Conservation (phyloP, 2,888 invertebrate genomes). For the Pomacea canaliculata region DNA sequence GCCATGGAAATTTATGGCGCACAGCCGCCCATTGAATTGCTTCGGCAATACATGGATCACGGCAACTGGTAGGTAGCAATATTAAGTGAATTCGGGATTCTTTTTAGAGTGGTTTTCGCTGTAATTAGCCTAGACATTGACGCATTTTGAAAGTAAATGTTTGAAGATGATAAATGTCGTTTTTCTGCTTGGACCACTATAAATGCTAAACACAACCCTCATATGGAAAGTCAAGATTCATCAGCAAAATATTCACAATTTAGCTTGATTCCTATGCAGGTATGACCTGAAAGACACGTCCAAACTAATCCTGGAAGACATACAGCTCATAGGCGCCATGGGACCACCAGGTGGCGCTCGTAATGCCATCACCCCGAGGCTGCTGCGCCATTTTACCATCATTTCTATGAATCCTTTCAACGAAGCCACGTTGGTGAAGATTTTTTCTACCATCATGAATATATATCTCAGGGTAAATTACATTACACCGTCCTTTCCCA, state of each 20-base stretch:
- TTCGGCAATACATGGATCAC: constrained; percentile 86
- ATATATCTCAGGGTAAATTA: constrained; percentile 70
- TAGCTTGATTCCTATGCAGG: constrained; percentile 40
- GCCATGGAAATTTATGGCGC: constrained; percentile 86
- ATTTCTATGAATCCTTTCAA: constrained; percentile 89
- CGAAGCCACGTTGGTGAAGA: constrained; percentile 90
- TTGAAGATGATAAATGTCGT: no score
- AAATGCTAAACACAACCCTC: no score
- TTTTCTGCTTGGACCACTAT: no score
- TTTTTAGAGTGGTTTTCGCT: no score
- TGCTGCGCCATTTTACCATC: constrained; percentile 88
- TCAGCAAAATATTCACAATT: no score
- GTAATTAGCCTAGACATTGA: no score
- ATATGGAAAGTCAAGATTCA: no score
- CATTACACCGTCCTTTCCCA: no score
- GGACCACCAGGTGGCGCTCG: constrained; percentile 92
- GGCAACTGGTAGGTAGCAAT: constrained; percentile 78
- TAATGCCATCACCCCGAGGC: constrained; percentile 82
- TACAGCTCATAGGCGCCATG: constrained; percentile 88
- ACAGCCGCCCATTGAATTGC: constrained; percentile 86
- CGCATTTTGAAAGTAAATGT: no score
- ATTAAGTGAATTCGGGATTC: not conserved
- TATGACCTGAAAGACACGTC: constrained; percentile 86
- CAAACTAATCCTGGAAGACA: constrained; percentile 81
- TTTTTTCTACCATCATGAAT: constrained; percentile 76